These are phyloP conservation scores for Cerceris ruficornis DNA, from an alignment of 2,888 invertebrate genomes.

Conservation along the genomic window DNA sequence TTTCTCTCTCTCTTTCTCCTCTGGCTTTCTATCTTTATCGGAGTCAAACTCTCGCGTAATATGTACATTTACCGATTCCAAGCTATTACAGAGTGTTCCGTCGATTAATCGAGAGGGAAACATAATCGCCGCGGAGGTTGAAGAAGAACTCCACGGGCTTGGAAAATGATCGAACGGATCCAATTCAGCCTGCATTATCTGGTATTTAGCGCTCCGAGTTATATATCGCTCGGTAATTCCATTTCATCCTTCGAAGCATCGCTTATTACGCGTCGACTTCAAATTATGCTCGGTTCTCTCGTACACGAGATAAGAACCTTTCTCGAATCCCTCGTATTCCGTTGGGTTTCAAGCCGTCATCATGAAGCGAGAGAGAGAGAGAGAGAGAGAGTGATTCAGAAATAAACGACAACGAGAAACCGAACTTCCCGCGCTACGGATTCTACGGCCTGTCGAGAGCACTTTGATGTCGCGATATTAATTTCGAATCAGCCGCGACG, in stretches of 20 bases:
- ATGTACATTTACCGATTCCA: constrained; percentile 13
- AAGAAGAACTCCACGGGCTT: constrained; percentile 24
- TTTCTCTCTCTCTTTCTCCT: too few species aligned
- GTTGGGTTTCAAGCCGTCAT: not conserved
- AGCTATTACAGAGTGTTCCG: constrained; percentile 11
- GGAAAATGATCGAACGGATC: constrained; percentile 14
- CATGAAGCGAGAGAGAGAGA: not conserved
- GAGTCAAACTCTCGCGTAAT: constrained; percentile 12
- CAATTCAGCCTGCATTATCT: constrained; percentile 22
- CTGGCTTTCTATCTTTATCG: constrained; percentile 14
- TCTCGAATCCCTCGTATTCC: not conserved
- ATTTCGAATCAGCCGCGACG: constrained; percentile 43
- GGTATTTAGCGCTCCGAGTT: constrained; percentile 19
- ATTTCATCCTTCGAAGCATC: constrained; percentile 5
- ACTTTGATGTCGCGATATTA: constrained; percentile 43
- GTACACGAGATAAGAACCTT: not conserved
- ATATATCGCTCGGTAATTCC: constrained; percentile 3
- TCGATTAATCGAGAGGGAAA: constrained; percentile 28
- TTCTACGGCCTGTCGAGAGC: constrained; percentile 17
- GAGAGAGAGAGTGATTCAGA: not conserved
- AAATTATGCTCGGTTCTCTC: not conserved
- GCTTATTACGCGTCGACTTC: not conserved
- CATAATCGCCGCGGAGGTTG: constrained; percentile 15
- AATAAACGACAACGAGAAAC: constrained; percentile 2
- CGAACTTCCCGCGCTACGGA: not conserved